Conservation (phyloP, 2,113 vertebrate genomes). For the Antigone vipio region DNA sequence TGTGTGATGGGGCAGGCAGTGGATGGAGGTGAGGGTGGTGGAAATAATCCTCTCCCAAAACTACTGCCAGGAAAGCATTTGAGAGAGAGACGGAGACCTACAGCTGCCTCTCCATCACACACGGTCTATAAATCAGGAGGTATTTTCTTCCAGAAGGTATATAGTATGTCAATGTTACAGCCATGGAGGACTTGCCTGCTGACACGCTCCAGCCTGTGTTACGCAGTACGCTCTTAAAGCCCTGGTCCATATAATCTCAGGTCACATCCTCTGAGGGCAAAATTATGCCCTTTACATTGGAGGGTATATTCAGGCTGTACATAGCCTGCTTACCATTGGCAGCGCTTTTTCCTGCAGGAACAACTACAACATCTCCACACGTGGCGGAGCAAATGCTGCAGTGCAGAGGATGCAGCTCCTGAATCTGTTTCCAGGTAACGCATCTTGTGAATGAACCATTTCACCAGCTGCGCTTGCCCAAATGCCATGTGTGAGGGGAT, state of each 20-base stretch:
- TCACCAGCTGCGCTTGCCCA: not conserved
- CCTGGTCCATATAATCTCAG: not conserved
- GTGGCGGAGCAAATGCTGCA: rapidly evolving
- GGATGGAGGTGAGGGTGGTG: not conserved
- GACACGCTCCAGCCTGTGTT: not conserved
- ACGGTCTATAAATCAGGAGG: not conserved
- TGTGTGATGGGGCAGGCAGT: rapidly evolving
- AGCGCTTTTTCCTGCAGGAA: not conserved
- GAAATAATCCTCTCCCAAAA: not conserved
- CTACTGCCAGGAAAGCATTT: not conserved
- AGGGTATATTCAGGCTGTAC: not conserved
- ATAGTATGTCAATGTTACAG: rapidly evolving
- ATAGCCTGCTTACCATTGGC: not conserved
- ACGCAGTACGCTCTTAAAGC: not conserved
- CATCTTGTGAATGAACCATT: not conserved
- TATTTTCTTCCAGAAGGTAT: not conserved
- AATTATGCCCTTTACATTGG: not conserved
- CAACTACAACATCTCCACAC: not conserved
- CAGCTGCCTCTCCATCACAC: not conserved
- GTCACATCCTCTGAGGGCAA: not conserved
- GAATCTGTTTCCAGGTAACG: not conserved
- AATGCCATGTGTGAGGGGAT: not conserved
- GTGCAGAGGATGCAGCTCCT: not conserved
- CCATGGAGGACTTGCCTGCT: not conserved
- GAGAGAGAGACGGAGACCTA: not conserved